Evolutionary conservation across 2,888 invertebrate species (phyloP), one percentile per base, ranked within the genome.

Genomic region (Lysandra bellargus): DNA sequence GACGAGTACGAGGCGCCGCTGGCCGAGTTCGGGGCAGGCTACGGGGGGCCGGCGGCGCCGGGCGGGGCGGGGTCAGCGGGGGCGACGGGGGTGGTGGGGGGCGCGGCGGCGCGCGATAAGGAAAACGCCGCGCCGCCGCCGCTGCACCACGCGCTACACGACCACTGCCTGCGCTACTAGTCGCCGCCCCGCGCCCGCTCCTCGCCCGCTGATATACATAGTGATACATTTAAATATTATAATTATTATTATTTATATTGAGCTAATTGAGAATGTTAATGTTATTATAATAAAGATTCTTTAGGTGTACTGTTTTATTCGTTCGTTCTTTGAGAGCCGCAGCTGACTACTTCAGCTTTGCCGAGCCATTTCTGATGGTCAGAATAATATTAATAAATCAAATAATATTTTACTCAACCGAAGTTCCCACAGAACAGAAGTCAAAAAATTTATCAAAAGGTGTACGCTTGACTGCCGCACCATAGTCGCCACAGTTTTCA

Each of bases 141-240:
- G 49, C 87, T 90, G 84, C 92, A 90, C 83, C 91, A 89, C 87
- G 87, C 88, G 78, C 84, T 90, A 86, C 92, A 90, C 87, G 93
- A 93, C 83, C 93, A 94, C 88, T 93, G 93, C 86, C 88, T 93
- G 85, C 90, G 93, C 83, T 93, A 93, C 88, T 93, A 90, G 84
- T 49, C 49, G 49, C 82, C 73, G 57, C 80, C 1, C 49, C 17
- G n/a, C 12, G 40, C 49, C 12, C 75, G 49, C 75, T 30, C 75
- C 14, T 6, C 78, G 14, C 78, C 30, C 33, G 14, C 33, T 60
- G 30, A 61, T n/a, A 61, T 61, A 61, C 17, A 61, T 61, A 61
- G 23, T 61, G 9, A 69, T 69, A 69, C 69, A 33, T 69, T 37
- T 69, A 69, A 37, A 69, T 69, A 69, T 69, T 5, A 37, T 69